Conservation (phyloP, 2,113 vertebrate genomes). For the Collichthys lucidus region DNA sequence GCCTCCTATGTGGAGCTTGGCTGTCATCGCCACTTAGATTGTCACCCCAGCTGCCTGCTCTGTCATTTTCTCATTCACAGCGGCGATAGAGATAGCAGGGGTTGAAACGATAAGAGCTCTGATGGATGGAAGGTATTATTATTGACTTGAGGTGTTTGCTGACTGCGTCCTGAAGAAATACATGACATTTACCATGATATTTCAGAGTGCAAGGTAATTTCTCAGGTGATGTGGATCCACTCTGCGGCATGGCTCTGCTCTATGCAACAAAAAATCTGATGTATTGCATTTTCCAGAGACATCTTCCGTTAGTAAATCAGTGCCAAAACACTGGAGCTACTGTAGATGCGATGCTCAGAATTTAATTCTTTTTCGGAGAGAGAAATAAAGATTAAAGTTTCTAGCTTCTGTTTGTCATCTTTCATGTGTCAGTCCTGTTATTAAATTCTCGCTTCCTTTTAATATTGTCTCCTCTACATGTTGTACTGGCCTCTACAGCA, state of each 20-base stretch:
- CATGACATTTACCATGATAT: slow-evolving; percentile 23
- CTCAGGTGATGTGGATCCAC: slow-evolving; percentile 19
- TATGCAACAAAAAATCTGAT: slow-evolving; percentile 13
- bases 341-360: not conserved
- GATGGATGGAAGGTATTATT: slow-evolving; percentile 44
- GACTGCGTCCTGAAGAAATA: slow-evolving; percentile 35
- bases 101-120: slow-evolving; percentile 7
- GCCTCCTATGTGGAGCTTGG: slow-evolving; percentile 38
- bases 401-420: slow-evolving; percentile 25
- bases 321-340: not conserved
- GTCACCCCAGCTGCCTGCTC: slow-evolving; percentile 25
- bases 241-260: slow-evolving; percentile 8
- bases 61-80: slow-evolving; percentile 48
- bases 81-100: slow-evolving; percentile 4
- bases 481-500: not conserved
- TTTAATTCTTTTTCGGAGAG: slow-evolving; percentile 7
- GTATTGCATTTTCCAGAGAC: slow-evolving; percentile 8
- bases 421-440: slow-evolving; percentile 24
- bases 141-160: slow-evolving; percentile 36
- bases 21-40: slow-evolving; percentile 46
- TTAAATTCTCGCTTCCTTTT: slow-evolving; percentile 25
- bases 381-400: not conserved
- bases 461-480: slow-evolving; percentile 35
- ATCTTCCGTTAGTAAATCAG: slow-evolving; percentile 5
- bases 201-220: slow-evolving; percentile 33